A percentile compares a stretch with the other conserved stretches of the same genome.
These are phyloP conservation scores for Gnathonemus longibarbis DNA, from an alignment of 2,113 vertebrate genomes.

Conservation along the genomic window DNA sequence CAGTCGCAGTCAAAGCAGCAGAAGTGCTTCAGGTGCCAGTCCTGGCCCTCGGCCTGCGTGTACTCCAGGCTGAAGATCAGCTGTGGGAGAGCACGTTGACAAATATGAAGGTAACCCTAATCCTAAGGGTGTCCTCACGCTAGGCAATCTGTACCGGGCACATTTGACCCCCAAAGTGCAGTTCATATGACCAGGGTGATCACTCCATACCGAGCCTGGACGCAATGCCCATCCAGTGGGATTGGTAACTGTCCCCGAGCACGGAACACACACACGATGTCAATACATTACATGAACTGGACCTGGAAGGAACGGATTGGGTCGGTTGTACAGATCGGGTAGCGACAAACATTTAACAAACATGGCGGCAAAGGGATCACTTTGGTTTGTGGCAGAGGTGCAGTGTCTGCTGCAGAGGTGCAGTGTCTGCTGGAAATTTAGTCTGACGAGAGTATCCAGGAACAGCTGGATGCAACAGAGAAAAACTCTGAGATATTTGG, in stretches of 20 bases:
- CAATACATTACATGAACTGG: too few relatives aligned
- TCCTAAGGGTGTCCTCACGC: not conserved
- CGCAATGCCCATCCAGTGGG: not conserved
- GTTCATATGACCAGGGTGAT: not conserved
- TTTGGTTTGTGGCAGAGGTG: not conserved
- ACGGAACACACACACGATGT: too few relatives aligned
- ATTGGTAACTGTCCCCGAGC: not conserved
- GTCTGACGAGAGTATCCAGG: not conserved
- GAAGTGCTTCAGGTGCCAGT: slow-evolving; percentile 98
- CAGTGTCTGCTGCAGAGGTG: not conserved
- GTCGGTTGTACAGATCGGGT: not conserved
- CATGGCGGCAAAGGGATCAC: not conserved
- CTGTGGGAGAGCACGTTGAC: slow-evolving; percentile 47
- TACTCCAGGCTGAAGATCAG: slow-evolving; percentile 97
- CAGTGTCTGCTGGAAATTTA: not conserved
- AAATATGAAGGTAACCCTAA: not conserved
- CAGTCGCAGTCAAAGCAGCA: slow-evolving; percentile 97
- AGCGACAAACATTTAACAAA: too few relatives aligned
- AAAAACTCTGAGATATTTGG: too few relatives aligned
- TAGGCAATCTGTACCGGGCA: not conserved
- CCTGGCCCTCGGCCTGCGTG: slow-evolving; percentile 88
- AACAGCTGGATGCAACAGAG: too few relatives aligned
- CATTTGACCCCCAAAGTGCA: too few relatives aligned
- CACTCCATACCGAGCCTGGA: not conserved
- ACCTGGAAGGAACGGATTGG: not conserved